Conservation (phyloP, 2,113 vertebrate genomes). For the Riparia riparia region DNA sequence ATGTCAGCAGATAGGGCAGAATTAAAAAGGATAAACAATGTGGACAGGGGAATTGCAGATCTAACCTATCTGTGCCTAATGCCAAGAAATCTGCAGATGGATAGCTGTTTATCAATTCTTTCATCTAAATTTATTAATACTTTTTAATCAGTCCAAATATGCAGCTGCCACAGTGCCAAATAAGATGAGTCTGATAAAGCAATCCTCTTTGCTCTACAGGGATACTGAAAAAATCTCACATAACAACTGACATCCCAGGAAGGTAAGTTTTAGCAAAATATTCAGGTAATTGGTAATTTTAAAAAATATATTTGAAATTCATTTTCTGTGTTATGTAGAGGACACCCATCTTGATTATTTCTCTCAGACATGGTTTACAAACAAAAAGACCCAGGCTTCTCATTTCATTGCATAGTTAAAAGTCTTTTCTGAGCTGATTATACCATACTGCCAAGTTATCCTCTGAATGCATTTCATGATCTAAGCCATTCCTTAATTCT, state of each 20-base stretch:
- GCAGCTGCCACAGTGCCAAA: background rate
- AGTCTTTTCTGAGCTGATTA: background rate
- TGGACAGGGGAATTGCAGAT: slow-evolving; percentile 38
- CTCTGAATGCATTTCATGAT: background rate
- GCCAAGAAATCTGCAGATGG: slow-evolving; percentile 31
- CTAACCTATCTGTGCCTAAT: background rate
- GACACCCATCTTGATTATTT: background rate
- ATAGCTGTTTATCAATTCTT: slow-evolving; percentile 34
- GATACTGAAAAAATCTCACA: background rate
- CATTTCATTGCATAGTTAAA: background rate
- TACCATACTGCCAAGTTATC: background rate
- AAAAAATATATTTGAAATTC: background rate
- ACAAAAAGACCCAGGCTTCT: background rate
- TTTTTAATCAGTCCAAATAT: slow-evolving; percentile 16
- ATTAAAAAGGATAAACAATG: slow-evolving; percentile 32
- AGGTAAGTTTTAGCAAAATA: background rate
- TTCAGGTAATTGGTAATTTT: background rate
- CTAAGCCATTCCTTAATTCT: background rate
- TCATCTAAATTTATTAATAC: slow-evolving; percentile 21
- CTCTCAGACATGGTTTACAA: background rate
- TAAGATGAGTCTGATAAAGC: background rate
- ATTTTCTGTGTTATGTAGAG: background rate
- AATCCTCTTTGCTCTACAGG: background rate
- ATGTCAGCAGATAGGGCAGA: slow-evolving; percentile 59
- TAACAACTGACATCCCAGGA: background rate